Base-by-base conservation (phyloP, 2,113 vertebrate species). In the Mohoua ochrocephala region DNA sequence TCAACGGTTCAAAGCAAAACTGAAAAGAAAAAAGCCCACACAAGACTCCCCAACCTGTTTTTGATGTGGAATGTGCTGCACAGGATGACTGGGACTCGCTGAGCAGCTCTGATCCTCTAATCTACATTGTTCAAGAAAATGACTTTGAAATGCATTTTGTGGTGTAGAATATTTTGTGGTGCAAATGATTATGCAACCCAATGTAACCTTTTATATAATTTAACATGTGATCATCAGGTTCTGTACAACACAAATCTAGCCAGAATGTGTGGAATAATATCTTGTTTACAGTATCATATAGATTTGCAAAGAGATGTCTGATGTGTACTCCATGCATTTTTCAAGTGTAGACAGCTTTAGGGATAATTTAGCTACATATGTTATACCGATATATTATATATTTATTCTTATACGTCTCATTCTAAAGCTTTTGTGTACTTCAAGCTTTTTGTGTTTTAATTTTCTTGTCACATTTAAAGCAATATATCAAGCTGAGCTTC, bases 1-100 rank as follows among this genome's bases (percentile, higher is more conserved):
- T 95, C 95, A 92, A 95, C 22, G 87, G 84, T 95, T 97, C 94
- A 97, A 96, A 97, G 96, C 0, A 13, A 92, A 94, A 81, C 65
- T 89, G 89, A 84, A 89, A 91, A 95, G 93, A 91, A 87, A 88
- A 95, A 95, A 95, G 54, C 89, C 93, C 73, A 84, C 91, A 91
- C 89, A 96, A 91, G 86, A 56, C 80, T 95, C 73, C 41, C 86
- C 77, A 94, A 87, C 69, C 80, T 89, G 91, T 41, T 97, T 97
- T 95, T 97, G 93, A 97, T 95, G 96, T 95, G 87, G 93, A 95
- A 88, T 45, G 37, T 80, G 53, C 37, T 60, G 60, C 56, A 39
- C 53, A 78, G 70, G 77, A 84, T 92, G 90, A 67, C 83, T 91
- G 59, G 64, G 80, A 67, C 56, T 89, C 63, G 56, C 73, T 78